Evolutionary conservation across 2,888 invertebrate species (phyloP), one percentile per base, ranked within the genome.

Genomic region (Stegana nigrithorax): DNA sequence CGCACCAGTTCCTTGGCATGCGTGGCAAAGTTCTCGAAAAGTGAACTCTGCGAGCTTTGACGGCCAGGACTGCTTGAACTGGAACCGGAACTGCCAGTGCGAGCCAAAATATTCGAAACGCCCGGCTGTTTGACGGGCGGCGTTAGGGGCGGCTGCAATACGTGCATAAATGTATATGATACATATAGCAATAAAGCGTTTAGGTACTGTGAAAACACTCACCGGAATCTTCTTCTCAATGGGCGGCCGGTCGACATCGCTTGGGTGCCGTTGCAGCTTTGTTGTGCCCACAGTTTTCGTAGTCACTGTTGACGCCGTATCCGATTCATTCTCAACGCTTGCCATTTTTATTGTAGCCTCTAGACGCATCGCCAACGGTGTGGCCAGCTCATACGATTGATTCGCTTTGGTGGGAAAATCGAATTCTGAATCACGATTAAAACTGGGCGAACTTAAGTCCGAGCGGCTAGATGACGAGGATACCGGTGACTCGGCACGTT

Each of bases 1-100:
- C 92, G 88, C 1, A 96, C 95, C 62, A 96, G 86, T 75, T 95
- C 96, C 83, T 95, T 95, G 10, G 96, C 96, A 80, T 95, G 95
- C 0, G 90, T 90, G 3, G 96, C 92, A 79, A 96, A 92, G 77
- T 95, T 94, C 83, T 96, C 96, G 72, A 96, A 89, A 1, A 96
- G 85, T 0, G 95, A 96, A 0, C 93, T 90, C 78, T 95, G 95
- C 0, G 94, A 94, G 1, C 92, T 91, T 83, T 95, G 94, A 2
- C 94, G 88, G 0, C 83, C 83, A 0, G 84, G 82, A 57, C 84
- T 84, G 61, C 84, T 82, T 1, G 89, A 89, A 62, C 89, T 88
- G 64, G 89, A 89, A 26, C 90, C 88, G 62, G 90, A 89, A 75
- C 91, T 91, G 2, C 90, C 88, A 2, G 90, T 90, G 59, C 91